Conservation (phyloP, 2,888 invertebrate genomes). For the Trichogramma evanescens region DNA sequence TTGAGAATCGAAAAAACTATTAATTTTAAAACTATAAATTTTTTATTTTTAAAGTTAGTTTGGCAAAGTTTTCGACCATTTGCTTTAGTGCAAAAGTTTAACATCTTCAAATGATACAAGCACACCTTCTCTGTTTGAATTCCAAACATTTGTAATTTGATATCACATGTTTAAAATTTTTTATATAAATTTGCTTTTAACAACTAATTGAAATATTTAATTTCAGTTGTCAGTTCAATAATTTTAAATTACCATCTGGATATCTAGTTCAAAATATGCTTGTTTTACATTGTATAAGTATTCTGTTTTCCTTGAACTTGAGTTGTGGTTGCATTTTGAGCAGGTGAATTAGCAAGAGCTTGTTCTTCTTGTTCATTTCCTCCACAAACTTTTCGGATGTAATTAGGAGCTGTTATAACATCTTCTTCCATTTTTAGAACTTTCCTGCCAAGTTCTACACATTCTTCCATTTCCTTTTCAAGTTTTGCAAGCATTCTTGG, state of each 20-base stretch:
- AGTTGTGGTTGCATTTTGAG: constrained; percentile 39
- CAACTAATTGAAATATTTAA: background rate
- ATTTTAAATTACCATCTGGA: background rate
- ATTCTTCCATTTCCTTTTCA: constrained; percentile 78
- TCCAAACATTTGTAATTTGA: no score
- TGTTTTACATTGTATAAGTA: constrained; percentile 45
- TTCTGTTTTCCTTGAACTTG: constrained; percentile 44
- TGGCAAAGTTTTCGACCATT: no score
- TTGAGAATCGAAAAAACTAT: no score
- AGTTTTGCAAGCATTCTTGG: constrained; percentile 79
- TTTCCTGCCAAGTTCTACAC: constrained; percentile 82
- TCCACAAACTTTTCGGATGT: constrained; percentile 55
- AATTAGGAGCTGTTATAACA: constrained; percentile 83
- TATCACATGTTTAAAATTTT: constrained; percentile 5
- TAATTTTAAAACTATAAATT: no score
- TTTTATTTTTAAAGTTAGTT: no score
- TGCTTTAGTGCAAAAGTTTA: no score
- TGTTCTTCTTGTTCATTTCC: constrained; percentile 45
- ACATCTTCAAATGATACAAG: no score
- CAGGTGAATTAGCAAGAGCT: constrained; percentile 33
- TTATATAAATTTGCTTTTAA: background rate
- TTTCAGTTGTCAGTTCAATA: constrained; percentile 2
- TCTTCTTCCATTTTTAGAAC: constrained; percentile 91
- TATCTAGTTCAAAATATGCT: background rate
- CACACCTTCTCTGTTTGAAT: no score